Conservation (phyloP, 2,797 vertebrate genomes). For the Nasua narica region DNA sequence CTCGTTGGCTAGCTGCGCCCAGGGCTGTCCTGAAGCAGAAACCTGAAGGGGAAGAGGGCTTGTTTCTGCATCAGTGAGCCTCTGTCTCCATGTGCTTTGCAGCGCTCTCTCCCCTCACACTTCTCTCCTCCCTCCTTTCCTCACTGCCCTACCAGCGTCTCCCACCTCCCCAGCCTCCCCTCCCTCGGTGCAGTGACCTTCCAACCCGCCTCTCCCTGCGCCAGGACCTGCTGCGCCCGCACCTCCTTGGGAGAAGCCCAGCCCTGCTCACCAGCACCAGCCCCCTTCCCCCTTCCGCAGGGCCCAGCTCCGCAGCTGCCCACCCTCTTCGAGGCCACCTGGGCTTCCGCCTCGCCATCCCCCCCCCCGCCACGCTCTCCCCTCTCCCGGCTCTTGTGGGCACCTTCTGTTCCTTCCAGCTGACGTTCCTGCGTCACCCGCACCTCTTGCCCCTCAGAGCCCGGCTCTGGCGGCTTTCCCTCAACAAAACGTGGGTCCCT, state of each 20-base stretch:
- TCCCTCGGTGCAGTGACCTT: background rate
- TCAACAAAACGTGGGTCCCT: background rate
- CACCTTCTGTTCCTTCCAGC: background rate
- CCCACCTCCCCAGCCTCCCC: background rate
- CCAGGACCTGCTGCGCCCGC: too few species aligned
- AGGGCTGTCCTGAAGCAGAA: background rate
- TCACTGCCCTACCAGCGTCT: background rate
- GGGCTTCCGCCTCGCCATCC: background rate
- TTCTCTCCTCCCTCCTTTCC: too few species aligned
- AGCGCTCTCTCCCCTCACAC: fast-evolving
- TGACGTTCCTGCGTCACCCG: background rate
- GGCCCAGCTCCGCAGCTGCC: background rate
- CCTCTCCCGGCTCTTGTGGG: background rate
- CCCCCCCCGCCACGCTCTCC: background rate
- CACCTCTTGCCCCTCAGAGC: background rate
- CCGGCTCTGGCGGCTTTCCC: background rate
- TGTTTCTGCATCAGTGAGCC: fast-evolving
- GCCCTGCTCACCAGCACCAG: background rate
- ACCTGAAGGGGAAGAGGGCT: background rate
- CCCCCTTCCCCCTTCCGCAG: background rate
- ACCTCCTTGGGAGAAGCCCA: background rate
- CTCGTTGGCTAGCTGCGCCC: background rate
- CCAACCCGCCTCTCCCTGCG: background rate
- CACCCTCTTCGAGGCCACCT: fast-evolving
- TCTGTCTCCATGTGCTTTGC: fast-evolving